phyloP scores from a whole-genome alignment of 2,797 vertebrate genomes.

The Cercopithecus mitis region DNA sequence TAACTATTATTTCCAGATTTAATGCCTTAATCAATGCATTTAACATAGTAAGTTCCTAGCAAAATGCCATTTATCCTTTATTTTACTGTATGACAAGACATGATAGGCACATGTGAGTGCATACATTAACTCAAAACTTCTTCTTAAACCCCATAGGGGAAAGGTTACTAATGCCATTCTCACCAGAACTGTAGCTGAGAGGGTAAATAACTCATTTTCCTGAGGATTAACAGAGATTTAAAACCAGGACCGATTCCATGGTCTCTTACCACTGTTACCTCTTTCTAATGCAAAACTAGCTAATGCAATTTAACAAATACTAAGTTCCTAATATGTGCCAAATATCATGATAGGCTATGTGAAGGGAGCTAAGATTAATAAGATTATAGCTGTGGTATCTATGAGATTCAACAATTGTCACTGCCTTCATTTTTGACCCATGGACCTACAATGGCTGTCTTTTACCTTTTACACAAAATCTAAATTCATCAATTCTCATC shows the following conservation, averaged over 20 bases:
- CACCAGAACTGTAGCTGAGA: background rate
- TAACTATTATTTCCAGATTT: slow-evolving; percentile 2
- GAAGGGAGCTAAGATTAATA: background rate
- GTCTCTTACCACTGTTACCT: background rate
- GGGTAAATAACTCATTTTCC: slow-evolving; percentile 45
- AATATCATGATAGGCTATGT: background rate
- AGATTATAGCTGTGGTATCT: background rate
- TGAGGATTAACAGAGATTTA: background rate
- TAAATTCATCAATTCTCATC: background rate
- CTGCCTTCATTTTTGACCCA: background rate
- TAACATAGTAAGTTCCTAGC: background rate
- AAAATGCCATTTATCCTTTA: background rate
- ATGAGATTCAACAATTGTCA: background rate
- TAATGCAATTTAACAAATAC: background rate
- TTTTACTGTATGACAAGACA: background rate
- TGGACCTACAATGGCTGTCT: background rate
- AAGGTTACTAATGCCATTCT: background rate
- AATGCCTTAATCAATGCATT: background rate
- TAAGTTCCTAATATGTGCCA: background rate
- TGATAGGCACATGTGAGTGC: background rate
- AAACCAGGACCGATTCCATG: background rate
- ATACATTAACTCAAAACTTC: background rate
- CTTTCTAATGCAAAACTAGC: background rate
- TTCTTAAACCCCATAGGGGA: background rate
- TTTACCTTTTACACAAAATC: background rate